A percentile compares a stretch with the other conserved stretches of the same genome.
These are phyloP conservation scores for Elymnias hypermnestra DNA, from an alignment of 1,140 invertebrate species.

Conservation along the genomic window DNA sequence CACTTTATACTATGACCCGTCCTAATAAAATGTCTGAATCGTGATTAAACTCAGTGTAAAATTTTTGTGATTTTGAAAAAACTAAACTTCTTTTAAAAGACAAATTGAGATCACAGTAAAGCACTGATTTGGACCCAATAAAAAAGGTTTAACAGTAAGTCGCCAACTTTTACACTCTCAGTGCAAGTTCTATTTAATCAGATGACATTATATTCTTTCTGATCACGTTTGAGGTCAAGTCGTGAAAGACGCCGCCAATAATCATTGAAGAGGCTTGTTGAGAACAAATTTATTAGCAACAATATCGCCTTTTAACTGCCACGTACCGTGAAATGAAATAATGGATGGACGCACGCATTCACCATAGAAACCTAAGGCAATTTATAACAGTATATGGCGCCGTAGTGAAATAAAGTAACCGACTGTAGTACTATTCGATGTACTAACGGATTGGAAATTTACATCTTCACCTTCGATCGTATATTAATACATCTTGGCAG, in stretches of 20 bases:
- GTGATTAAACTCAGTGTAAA: too few species aligned
- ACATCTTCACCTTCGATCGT: constrained; percentile 2
- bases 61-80: too few species aligned
- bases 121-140: too few species aligned
- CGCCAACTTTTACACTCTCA: constrained; percentile 6
- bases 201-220: constrained; percentile 22
- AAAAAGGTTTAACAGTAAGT: too few species aligned
- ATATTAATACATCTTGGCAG: constrained; percentile 1
- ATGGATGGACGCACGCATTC: constrained; percentile 33
- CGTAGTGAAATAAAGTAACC: constrained; percentile 2
- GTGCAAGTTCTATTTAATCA: constrained; percentile 15
- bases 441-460: constrained; percentile 1
- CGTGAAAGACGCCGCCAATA: constrained; percentile 20
- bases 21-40: too few species aligned
- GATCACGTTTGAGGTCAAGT: constrained; percentile 20
- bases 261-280: constrained; percentile 20
- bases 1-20: too few species aligned
- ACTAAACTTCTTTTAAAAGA: too few species aligned
- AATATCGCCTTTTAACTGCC: constrained; percentile 27
- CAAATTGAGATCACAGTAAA: too few species aligned
- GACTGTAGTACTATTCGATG: constrained; percentile 1
- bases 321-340: constrained; percentile 35
- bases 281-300: constrained; percentile 25
- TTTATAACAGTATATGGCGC: constrained; percentile 3
- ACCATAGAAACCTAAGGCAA: constrained; percentile 1